Conservation (phyloP, 1,140 invertebrate species). For the Ceratoteleas bidentatus region DNA sequence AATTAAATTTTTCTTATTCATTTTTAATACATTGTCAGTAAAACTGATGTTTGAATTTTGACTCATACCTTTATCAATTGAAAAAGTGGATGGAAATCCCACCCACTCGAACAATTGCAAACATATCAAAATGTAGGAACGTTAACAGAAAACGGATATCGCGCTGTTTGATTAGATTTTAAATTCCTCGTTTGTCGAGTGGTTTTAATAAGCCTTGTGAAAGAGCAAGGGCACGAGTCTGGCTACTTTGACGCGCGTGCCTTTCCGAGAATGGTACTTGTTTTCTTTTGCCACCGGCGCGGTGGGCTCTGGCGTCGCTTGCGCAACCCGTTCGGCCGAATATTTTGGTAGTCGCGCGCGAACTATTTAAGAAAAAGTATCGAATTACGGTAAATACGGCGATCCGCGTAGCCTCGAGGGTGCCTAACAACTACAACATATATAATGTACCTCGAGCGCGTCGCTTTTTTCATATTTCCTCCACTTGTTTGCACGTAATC, state of each 20-base stretch:
- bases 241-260: slow-evolving; percentile 59
- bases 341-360: slow-evolving; percentile 53
- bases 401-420: slow-evolving; percentile 27
- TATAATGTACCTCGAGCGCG: slow-evolving; percentile 9
- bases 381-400: slow-evolving; percentile 60
- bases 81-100: too few relatives aligned
- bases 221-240: slow-evolving; percentile 42
- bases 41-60: too few relatives aligned
- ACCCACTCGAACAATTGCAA: neutral
- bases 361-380: slow-evolving; percentile 66
- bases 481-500: slow-evolving; percentile 45
- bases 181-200: slow-evolving; percentile 30
- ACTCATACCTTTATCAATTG: too few relatives aligned
- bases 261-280: slow-evolving; percentile 63
- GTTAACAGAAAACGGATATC: neutral
- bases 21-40: too few relatives aligned
- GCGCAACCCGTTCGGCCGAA: slow-evolving; percentile 56
- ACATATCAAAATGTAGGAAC: neutral
- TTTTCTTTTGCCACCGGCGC: slow-evolving; percentile 46
- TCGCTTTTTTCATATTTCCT: slow-evolving; percentile 26
- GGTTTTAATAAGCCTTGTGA: slow-evolving; percentile 36
- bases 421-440: slow-evolving; percentile 25
- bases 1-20: too few relatives aligned
- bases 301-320: slow-evolving; percentile 39
- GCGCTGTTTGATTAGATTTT: slow-evolving; percentile 34